Conservation (phyloP, 2,888 invertebrate species). For the Rhagophthalmus giganteus region DNA sequence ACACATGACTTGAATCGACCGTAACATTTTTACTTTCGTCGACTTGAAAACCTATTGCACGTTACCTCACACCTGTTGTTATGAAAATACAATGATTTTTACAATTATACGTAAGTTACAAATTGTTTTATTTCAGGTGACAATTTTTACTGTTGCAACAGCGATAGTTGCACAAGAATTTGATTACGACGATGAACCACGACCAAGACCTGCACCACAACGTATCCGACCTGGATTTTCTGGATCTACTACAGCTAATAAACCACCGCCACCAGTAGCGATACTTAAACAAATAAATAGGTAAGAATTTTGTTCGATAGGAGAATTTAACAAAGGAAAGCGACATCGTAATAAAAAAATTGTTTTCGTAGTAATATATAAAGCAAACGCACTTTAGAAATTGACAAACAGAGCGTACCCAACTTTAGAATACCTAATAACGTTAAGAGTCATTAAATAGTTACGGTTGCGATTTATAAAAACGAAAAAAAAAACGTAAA, state of each 20-base stretch:
- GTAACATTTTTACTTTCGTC: slow-evolving; percentile 33
- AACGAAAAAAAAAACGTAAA: neutral
- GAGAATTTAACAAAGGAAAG: neutral
- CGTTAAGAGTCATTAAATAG: neutral
- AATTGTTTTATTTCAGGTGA: slow-evolving; percentile 19
- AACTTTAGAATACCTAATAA: too few species aligned
- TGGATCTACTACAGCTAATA: slow-evolving; percentile 46
- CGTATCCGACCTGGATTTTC: slow-evolving; percentile 54
- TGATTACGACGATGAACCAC: slow-evolving; percentile 54
- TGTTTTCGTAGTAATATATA: neutral
- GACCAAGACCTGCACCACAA: slow-evolving; percentile 55
- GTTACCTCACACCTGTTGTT: slow-evolving; percentile 20
- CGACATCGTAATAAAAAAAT: too few species aligned
- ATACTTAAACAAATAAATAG: slow-evolving; percentile 87
- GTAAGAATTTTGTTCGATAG: slow-evolving; percentile 57
- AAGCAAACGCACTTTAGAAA: too few species aligned
- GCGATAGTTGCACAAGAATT: slow-evolving; percentile 59
- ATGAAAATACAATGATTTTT: neutral
- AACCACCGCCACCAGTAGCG: slow-evolving; percentile 70
- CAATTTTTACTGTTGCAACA: slow-evolving; percentile 46
- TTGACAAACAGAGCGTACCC: neutral
- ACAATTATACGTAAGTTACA: too few species aligned
- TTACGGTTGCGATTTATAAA: neutral
- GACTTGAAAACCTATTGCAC: slow-evolving; percentile 32
- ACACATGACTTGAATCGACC: slow-evolving; percentile 19